Conservation (phyloP, 2,888 invertebrate genomes). For the Nemapogon koenigi region DNA sequence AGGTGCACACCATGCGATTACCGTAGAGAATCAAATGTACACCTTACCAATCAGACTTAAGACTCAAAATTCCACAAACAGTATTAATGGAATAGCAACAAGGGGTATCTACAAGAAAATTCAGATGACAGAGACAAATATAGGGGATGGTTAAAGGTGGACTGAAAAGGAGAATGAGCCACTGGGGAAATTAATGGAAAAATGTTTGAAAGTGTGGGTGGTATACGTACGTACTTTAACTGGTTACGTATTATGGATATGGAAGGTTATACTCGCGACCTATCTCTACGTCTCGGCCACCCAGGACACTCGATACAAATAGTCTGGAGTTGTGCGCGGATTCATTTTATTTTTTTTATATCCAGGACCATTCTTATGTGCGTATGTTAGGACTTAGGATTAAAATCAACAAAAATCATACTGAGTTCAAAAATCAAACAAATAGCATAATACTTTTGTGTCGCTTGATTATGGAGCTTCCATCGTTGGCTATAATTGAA, state of each 20-base stretch:
- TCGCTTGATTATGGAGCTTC: no score
- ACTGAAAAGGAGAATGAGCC: not conserved
- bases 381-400: no score
- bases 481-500: no score
- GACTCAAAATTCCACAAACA: not conserved
- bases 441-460: no score
- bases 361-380: no score
- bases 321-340: constrained; percentile 8
- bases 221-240: no score
- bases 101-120: not conserved
- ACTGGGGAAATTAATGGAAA: constrained; percentile 11
- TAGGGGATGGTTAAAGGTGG: not conserved
- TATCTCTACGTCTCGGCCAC: constrained; percentile 17
- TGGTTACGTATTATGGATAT: constrained; percentile 15
- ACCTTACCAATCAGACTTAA: not conserved
- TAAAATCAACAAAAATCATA: no score
- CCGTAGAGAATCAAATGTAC: not conserved
- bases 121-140: constrained; percentile 3
- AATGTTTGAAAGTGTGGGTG: constrained; percentile 15
- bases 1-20: not conserved
- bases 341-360: not conserved
- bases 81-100: not conserved
- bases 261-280: constrained; percentile 17
- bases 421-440: no score
- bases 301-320: constrained; percentile 1